Percentiles rank a stretch among this genome's conserved stretches.
Evolutionary conservation across 2,797 vertebrate species (phyloP).

Genomic region (Hoplostethus mediterraneus): DNA sequence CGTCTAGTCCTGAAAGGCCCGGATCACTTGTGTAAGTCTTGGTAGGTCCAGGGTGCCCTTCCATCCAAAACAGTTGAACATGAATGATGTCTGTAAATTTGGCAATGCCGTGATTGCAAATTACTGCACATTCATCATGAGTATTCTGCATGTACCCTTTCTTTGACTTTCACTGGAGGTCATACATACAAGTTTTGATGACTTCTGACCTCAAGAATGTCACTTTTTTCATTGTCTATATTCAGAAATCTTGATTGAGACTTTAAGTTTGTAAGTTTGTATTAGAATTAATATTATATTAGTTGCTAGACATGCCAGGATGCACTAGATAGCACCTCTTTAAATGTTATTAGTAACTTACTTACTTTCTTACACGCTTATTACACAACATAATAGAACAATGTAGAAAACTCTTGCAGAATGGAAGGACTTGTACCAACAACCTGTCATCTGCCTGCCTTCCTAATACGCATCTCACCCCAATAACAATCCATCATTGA

Average conservation of each 20-base stretch:
- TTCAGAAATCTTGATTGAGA: neutral
- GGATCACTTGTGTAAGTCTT: constrained; percentile 98
- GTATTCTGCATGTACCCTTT: constrained; percentile 19
- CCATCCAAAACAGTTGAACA: constrained; percentile 70
- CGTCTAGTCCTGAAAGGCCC: constrained; percentile 95
- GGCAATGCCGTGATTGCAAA: constrained; percentile 20
- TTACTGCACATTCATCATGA: constrained; percentile 20
- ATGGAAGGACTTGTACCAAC: neutral
- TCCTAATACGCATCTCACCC: constrained; percentile 31
- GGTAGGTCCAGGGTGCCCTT: constrained; percentile 86
- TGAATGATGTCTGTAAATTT: constrained; percentile 26
- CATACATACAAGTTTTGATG: constrained; percentile 15
- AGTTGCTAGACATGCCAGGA: neutral
- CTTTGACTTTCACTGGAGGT: constrained; percentile 18
- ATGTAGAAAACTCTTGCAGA: neutral
- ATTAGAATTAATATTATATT: neutral
- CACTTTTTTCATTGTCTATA: constrained; percentile 15
- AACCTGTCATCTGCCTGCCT: neutral
- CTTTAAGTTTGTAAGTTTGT: no score
- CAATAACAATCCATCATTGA: constrained; percentile 24
- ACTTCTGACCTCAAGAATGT: constrained; percentile 7
- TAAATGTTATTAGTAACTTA: neutral
- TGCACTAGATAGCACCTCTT: neutral
- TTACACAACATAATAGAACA: neutral
- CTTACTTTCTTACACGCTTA: neutral